Base-by-base conservation (phyloP, 2,797 vertebrate genomes). In the Mycteria americana region DNA sequence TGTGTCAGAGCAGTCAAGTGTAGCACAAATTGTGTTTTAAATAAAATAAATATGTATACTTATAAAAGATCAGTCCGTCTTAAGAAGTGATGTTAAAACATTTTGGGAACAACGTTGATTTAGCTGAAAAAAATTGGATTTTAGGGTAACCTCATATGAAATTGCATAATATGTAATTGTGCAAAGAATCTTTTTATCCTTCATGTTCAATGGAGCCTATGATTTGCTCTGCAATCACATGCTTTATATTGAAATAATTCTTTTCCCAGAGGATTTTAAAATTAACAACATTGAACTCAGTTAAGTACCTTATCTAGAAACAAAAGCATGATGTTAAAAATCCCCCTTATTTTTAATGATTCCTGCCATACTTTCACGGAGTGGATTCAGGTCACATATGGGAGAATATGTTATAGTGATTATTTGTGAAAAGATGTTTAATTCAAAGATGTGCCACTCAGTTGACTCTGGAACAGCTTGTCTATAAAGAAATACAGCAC, bases 221-320 rank as follows among this genome's bases (percentile, higher is more conserved):
- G 86, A 93, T 87, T 96, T 95, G 59, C 57, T 89, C 76, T 86
- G 79, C 59, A 93, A 39, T 96, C 95, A 96, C 92, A 94, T 97
- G 95, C 93, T 96, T 96, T 95, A 96, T 94, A 76, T 70, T 96
- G 84, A 93, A 96, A 86, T 88, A 95, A 95, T 91, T 95, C 92
- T 96, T 69, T 91, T 88, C 73, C 43, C 48, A 89, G 93, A 74
- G 93, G 93, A 93, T 96, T 97, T 94, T 56, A 83, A 97, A 96
- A 94, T 76, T 80, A 95, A 75, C 75, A 72, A 45, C 76, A 53
- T 39, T 78, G 62, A 85, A 94, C 82, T 95, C 54, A 27, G 87
- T 33, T 96, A 94, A 97, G 96, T 84, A 92, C 76, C 95, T 96
- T 95, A 95, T 54, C n/a, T 92, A 76, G 89, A 88, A 95, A 95